Evolutionary conservation across 1,140 invertebrate species (phyloP).

Genomic region (Vollenhovia emeryi): DNA sequence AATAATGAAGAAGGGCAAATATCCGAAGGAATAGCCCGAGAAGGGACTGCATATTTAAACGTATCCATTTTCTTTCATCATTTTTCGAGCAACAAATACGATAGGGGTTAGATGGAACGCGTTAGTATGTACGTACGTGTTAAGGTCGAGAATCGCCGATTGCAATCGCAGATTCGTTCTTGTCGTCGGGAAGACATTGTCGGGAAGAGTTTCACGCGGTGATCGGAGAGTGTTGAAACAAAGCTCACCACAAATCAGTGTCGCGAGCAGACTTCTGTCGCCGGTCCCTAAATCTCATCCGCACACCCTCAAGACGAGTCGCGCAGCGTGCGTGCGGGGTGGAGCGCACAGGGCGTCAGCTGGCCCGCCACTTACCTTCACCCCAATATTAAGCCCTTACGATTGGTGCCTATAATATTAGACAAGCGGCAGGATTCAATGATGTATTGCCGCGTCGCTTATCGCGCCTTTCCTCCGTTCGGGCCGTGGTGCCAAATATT

Average conservation of each 20-base stretch:
- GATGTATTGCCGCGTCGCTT: conserved; percentile 80
- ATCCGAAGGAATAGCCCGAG: neutral
- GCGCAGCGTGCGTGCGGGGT: conserved; percentile 83
- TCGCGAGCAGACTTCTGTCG: conserved; percentile 83
- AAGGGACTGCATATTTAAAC: neutral
- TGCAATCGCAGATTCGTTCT: neutral
- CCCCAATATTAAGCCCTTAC: conserved; percentile 85
- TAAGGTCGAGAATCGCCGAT: neutral
- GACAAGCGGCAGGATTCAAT: conserved; percentile 83
- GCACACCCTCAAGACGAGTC: conserved; percentile 85
- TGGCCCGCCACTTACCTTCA: conserved; percentile 85
- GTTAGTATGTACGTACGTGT: neutral
- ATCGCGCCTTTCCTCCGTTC: conserved; percentile 61
- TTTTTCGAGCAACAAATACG: neutral
- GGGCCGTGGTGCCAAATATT: neutral
- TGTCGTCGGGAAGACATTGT: conserved; percentile 2
- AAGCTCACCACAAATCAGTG: conserved; percentile 86
- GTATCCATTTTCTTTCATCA: neutral
- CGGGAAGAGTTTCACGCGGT: conserved; percentile 53
- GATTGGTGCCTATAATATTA: conserved; percentile 85
- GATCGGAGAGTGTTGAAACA: conserved; percentile 81
- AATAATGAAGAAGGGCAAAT: neutral
- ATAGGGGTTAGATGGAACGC: neutral
- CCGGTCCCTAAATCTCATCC: conserved; percentile 85
- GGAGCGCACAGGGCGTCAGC: conserved; percentile 82